These are phyloP conservation scores for Ooceraea biroi DNA, from an alignment of 1,140 invertebrate genomes.

Conservation along the genomic window DNA sequence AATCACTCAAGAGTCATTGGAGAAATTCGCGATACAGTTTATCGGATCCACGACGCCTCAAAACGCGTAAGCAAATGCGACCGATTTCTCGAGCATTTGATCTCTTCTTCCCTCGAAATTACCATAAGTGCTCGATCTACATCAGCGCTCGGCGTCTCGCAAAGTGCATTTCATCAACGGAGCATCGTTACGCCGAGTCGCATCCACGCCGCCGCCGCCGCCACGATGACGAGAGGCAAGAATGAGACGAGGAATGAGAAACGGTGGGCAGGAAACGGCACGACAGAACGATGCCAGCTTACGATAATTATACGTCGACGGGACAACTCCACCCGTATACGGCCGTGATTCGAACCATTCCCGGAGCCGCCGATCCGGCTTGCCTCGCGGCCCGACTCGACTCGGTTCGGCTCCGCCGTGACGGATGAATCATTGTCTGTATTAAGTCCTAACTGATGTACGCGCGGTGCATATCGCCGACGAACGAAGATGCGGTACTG, in stretches of 20 bases:
- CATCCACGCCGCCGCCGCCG: no score
- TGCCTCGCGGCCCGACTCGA: conserved; percentile 50
- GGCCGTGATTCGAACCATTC: conserved; percentile 62
- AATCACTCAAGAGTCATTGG: no score
- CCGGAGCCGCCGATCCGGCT: conserved; percentile 42
- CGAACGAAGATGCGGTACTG: not conserved
- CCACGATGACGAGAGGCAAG: no score
- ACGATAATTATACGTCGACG: conserved; percentile 58
- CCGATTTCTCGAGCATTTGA: no score
- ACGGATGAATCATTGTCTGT: conserved; percentile 63
- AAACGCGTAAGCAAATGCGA: no score
- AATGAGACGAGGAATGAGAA: not conserved
- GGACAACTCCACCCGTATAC: conserved; percentile 65
- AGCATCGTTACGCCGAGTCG: no score
- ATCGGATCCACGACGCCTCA: no score
- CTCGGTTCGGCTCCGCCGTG: conserved; percentile 39
- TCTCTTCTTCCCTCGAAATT: not conserved
- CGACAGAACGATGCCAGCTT: conserved; percentile 52
- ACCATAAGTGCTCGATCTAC: no score
- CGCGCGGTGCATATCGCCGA: conserved; percentile 42
- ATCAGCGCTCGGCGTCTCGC: no score
- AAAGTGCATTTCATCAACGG: no score
- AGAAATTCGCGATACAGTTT: no score
- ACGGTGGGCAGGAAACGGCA: conserved; percentile 56
- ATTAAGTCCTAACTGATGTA: conserved; percentile 58